Evolutionary conservation across 2,797 vertebrate species (phyloP).

Genomic region (Carcharodon carcharias): DNA sequence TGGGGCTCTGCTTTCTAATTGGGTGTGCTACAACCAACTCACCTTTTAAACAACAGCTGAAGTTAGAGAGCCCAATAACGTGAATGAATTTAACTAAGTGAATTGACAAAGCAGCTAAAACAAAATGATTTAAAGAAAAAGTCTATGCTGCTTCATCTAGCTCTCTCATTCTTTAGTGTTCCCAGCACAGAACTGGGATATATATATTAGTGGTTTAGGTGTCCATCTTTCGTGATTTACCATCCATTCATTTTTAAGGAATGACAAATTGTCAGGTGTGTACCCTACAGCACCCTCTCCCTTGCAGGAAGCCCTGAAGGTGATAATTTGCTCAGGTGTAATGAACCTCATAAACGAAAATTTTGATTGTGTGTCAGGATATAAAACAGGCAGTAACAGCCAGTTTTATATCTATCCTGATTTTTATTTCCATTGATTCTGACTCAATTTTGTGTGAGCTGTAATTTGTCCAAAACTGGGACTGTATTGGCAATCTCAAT

Average conservation of each 20-base stretch:
- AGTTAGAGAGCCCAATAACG: not conserved
- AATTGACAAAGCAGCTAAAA: not conserved
- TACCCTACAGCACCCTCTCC: not conserved
- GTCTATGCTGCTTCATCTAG: not conserved
- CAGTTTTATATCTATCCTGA: too few species aligned
- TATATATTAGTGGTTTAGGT: not conserved
- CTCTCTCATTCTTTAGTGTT: not conserved
- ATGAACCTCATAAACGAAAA: too few species aligned
- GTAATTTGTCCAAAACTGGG: not conserved
- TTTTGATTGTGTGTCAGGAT: too few species aligned
- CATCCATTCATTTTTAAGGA: not conserved
- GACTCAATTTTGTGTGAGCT: too few species aligned
- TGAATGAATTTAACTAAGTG: not conserved
- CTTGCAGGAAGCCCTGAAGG: not conserved
- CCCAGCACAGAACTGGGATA: not conserved
- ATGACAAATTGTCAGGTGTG: not conserved
- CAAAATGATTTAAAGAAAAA: not conserved
- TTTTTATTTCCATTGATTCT: too few species aligned
- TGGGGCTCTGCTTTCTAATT: not conserved
- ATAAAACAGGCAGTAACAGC: too few species aligned
- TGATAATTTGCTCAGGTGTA: not conserved
- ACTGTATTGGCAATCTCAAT: not conserved
- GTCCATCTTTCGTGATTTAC: not conserved
- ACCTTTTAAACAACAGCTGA: not conserved
- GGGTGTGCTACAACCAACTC: not conserved